phyloP scores from a whole-genome alignment of 2,797 vertebrate genomes.

The Tolypeutes matacus region DNA sequence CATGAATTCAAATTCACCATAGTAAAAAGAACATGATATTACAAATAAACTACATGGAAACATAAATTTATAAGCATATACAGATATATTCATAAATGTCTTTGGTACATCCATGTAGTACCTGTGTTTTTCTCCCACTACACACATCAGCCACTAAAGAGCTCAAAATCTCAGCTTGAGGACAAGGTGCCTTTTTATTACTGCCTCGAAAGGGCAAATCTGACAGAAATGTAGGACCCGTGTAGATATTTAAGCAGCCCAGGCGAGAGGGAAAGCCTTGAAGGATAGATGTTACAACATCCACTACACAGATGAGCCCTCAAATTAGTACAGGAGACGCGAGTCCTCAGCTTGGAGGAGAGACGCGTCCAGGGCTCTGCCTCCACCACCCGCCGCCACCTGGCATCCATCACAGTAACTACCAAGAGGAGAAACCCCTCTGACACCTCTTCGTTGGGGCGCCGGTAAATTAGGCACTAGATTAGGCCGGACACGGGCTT shows the following conservation, averaged over 20 bases:
- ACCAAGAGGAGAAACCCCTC: constrained; percentile 94
- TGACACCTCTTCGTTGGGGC: constrained; percentile 98
- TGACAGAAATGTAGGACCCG: constrained; percentile 89
- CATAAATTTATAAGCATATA: rapidly evolving
- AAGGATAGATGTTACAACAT: constrained; percentile 91
- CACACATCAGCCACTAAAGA: rapidly evolving
- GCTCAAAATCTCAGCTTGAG: not conserved
- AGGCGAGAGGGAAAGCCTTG: constrained; percentile 87
- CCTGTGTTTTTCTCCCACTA: not conserved
- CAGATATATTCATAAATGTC: not conserved
- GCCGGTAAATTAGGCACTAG: constrained; percentile 98
- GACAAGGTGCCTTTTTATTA: not conserved
- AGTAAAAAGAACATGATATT: not conserved
- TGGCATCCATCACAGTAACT: constrained; percentile 99
- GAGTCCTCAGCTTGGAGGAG: constrained; percentile 91
- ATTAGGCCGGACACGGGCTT: constrained; percentile 95
- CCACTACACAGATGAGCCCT: constrained; percentile 93
- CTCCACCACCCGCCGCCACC: constrained; percentile 91
- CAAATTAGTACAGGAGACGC: constrained; percentile 92
- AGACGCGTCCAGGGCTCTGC: constrained; percentile 90
- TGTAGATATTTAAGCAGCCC: constrained; percentile 78
- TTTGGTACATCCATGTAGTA: rapidly evolving
- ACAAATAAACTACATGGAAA: too few relatives aligned
- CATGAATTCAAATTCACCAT: not conserved
- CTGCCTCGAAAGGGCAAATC: constrained; percentile 89